phyloP scores from a whole-genome alignment of 1,140 invertebrate species.

The Drosophila arawakana region DNA sequence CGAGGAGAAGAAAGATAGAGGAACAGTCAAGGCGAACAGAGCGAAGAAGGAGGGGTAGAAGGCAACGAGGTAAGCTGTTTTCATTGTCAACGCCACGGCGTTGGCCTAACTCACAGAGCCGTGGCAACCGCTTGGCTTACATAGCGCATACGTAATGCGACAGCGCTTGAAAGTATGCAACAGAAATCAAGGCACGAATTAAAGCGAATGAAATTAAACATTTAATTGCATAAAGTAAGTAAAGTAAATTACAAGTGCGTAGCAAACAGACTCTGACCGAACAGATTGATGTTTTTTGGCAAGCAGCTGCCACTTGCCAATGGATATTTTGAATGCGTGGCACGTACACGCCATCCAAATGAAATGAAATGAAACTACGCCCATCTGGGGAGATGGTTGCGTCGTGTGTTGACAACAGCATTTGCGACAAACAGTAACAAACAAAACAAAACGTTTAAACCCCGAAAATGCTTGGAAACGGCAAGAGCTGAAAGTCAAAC shows the following conservation, averaged over 20 bases:
- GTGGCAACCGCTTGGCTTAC: conserved; percentile 34
- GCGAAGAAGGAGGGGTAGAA: not conserved
- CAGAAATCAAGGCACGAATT: conserved; percentile 41
- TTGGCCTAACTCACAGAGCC: conserved; percentile 60
- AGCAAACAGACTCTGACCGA: conserved; percentile 41
- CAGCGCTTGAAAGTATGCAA: conserved; percentile 27
- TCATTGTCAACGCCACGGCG: conserved; percentile 58
- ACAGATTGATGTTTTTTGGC: conserved; percentile 64
- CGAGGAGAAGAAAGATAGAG: not conserved
- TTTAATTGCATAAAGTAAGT: conserved; percentile 71
- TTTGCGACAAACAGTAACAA: conserved; percentile 57
- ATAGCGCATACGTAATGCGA: conserved; percentile 51
- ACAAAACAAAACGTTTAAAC: conserved; percentile 74
- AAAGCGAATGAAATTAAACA: conserved; percentile 57
- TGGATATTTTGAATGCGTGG: conserved; percentile 46
- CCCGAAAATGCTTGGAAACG: not conserved
- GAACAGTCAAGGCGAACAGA: not conserved
- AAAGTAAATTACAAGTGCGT: conserved; percentile 49
- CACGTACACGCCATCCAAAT: conserved; percentile 68
- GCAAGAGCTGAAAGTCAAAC: conserved; percentile 5
- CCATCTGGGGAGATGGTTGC: conserved; percentile 30
- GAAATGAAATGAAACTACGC: conserved; percentile 79
- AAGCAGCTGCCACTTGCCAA: conserved; percentile 34
- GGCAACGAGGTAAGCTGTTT: conserved; percentile 25
- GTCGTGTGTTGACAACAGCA: conserved; percentile 26